A percentile compares a stretch with the other conserved stretches of the same genome.
These are phyloP conservation scores for Corydoras sp. DNA, from an alignment of 2,113 vertebrate genomes.

Conservation along the genomic window DNA sequence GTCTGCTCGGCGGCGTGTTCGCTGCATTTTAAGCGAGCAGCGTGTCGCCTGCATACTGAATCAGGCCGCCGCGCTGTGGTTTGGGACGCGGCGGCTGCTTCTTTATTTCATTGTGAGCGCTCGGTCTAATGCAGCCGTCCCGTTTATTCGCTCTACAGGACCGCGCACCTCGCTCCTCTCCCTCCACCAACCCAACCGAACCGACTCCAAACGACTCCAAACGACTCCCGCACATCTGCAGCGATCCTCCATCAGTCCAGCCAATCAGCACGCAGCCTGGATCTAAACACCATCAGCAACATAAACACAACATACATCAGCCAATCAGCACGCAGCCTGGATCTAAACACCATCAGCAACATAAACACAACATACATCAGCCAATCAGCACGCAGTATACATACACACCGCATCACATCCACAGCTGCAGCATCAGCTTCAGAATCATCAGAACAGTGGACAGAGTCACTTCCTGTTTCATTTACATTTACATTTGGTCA, in stretches of 20 bases:
- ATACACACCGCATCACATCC: no score
- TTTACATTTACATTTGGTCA: no score
- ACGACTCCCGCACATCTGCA: conserved; percentile 1
- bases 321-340: background rate
- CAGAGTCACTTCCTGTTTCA: no score
- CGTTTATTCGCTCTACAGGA: background rate
- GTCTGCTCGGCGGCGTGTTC: conserved; percentile 5
- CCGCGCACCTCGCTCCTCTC: background rate
- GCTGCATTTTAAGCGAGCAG: conserved; percentile 9
- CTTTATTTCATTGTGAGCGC: background rate
- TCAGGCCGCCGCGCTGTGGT: background rate
- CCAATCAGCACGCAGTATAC: background rate
- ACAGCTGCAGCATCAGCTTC: no score
- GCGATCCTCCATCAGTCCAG: background rate
- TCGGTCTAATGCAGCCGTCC: background rate
- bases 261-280: background rate
- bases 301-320: background rate
- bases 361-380: background rate
- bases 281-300: background rate
- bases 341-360: background rate
- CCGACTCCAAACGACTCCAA: conserved; percentile 7
- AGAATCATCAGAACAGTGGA: no score
- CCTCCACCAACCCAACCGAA: background rate
- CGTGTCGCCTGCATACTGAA: conserved; percentile 14
- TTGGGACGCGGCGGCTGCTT: conserved; percentile 17